Percentiles rank a stretch among this genome's conserved stretches.
phyloP scores from a whole-genome alignment of 1,140 invertebrate genomes.

The Paralvinella palmiformis region DNA sequence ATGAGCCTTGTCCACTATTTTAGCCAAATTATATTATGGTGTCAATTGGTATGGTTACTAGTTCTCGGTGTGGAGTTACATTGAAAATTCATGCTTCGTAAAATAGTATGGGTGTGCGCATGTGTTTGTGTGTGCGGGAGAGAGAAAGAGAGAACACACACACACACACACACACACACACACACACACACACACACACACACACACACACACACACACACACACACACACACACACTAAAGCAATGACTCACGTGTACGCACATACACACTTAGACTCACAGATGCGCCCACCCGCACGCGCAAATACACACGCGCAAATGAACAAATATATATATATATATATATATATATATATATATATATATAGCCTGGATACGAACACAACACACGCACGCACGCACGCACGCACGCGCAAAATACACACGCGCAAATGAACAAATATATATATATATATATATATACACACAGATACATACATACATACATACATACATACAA shows the following conservation, averaged over 20 bases:
- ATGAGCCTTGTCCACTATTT: too few relatives aligned
- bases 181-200: conserved; percentile 8
- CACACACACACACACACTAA: conserved; percentile 11
- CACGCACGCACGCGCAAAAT: neutral
- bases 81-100: too few relatives aligned
- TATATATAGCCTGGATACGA: neutral
- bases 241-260: neutral
- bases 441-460: neutral
- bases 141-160: too few relatives aligned
- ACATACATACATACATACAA: neutral
- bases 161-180: conserved; percentile 5
- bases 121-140: too few relatives aligned
- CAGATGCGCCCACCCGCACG: neutral
- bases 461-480: neutral
- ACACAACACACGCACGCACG: neutral
- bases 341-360: neutral
- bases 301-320: neutral
- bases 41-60: too few relatives aligned
- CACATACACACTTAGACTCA: conserved; percentile 7
- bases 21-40: too few relatives aligned
- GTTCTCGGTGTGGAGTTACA: too few relatives aligned
- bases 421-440: neutral
- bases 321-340: neutral
- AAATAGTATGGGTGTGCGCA: too few relatives aligned
- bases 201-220: conserved; percentile 4